Evolutionary conservation across 2,888 invertebrate genomes (phyloP).

Genomic region (Mythimna vitellina): DNA sequence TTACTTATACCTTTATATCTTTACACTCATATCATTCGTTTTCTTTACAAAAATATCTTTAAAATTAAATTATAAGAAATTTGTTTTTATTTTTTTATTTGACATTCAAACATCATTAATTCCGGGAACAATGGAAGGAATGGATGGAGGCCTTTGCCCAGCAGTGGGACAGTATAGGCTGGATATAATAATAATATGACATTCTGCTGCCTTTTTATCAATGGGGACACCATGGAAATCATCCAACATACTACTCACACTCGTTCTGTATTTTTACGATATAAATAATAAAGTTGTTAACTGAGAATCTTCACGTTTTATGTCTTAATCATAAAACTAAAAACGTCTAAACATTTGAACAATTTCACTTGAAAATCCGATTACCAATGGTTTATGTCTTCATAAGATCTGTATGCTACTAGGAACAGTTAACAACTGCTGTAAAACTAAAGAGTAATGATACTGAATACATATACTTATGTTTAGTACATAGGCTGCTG

Average conservation of each 20-base stretch:
- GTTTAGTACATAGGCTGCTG: background rate
- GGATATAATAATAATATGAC: no score
- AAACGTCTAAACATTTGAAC: constrained; percentile 49
- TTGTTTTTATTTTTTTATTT: no score
- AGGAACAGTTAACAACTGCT: constrained; percentile 9
- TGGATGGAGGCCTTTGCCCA: no score
- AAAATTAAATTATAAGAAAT: background rate
- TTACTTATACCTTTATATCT: no score
- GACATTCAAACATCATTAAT: no score
- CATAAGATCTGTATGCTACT: constrained; percentile 31
- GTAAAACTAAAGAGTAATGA: constrained; percentile 31
- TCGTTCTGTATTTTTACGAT: constrained; percentile 37
- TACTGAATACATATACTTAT: constrained; percentile 2
- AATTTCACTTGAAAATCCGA: constrained; percentile 48
- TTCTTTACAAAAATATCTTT: no score
- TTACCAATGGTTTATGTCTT: constrained; percentile 44
- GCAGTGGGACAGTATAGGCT: no score
- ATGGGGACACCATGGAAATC: background rate
- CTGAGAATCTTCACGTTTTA: constrained; percentile 49
- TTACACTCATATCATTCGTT: no score
- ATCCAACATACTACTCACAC: background rate
- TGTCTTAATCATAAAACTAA: constrained; percentile 56
- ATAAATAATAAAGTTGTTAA: constrained; percentile 53
- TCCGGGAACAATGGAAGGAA: no score
- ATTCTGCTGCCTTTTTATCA: background rate